Base-by-base conservation (phyloP, 2,113 vertebrate species). In the Corythoichthys intestinalis region DNA sequence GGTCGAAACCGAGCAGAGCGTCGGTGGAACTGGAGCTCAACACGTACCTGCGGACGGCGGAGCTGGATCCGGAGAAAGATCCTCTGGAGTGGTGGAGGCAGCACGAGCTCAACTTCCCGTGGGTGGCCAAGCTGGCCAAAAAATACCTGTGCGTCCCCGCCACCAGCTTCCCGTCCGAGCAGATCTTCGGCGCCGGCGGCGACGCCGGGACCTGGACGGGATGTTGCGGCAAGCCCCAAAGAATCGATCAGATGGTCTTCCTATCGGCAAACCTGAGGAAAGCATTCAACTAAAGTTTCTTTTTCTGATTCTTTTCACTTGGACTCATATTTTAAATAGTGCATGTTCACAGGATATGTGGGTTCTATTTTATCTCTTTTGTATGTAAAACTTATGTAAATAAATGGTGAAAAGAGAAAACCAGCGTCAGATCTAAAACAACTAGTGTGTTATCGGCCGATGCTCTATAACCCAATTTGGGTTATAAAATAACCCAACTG, bases 41-140 rank as follows among this genome's bases (percentile, higher is more conserved):
- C 39, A 61, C 17, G 15, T 44, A 61, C 59, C 17, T 61, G 38
- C 13, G 10, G 59, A 61, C 59, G 17, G 38, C 59, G 4, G 17
- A 41, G 38, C 17, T 61, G 17, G 59, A 61, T 14, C 38, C 15
- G 4, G 38, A 61, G n/a, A 9, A 61, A 7, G 39, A 44, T n/a
- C 38, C 39, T 4, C 15, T n/a, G 12, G 2, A n/a, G 17, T 61
- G 59, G 39, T 61, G 59, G 38, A 61, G 28, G 59, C 38, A n/a
- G 59, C 59, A 61, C 39, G 39, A 44, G 59, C 1, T 61, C 39
- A 44, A 61, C 39, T 61, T 61, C n/a, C 59, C 59, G n/a, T 44
- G 34, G 10, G 38, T 61, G 17, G 15, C 38, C 2, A 61, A n/a
- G 39, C 38, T 61, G 39, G 39, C 59, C 39, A 20, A 20, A 41